Conservation (phyloP, 1,140 invertebrate species). For the Papilio machaon region DNA sequence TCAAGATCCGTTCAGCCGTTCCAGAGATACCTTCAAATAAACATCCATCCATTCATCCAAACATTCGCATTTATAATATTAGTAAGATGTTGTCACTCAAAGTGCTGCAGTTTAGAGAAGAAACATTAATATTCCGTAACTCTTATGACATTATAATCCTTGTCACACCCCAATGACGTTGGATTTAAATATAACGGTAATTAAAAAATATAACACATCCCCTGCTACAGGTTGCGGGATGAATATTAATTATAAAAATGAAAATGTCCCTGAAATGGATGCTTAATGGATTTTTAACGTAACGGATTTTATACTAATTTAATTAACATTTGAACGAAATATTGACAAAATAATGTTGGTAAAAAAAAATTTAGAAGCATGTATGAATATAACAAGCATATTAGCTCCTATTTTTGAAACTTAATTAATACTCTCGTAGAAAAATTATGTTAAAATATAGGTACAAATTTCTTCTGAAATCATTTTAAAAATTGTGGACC, state of each 20-base stretch:
- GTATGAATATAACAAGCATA: no score
- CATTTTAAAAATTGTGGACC: no score
- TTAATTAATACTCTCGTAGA: no score
- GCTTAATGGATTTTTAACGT: conserved; percentile 30
- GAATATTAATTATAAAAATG: conserved; percentile 38
- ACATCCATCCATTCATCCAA: no score
- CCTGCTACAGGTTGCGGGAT: conserved; percentile 2
- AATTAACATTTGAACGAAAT: neutral
- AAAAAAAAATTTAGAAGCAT: no score
- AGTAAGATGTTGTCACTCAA: neutral
- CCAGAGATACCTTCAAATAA: no score
- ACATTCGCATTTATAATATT: no score
- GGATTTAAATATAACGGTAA: conserved; percentile 38
- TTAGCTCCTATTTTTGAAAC: no score
- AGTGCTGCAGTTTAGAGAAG: neutral
- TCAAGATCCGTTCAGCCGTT: no score
- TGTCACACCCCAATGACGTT: conserved; percentile 1
- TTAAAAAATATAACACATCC: conserved; percentile 41
- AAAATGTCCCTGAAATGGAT: conserved; percentile 4
- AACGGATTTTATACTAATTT: neutral
- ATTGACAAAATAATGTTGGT: neutral
- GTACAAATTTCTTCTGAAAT: neutral
- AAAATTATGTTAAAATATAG: no score
- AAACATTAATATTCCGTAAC: conserved; percentile 2
- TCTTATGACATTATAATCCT: conserved; percentile 10